A percentile compares a stretch with the other conserved stretches of the same genome.
phyloP scores from a whole-genome alignment of 2,113 vertebrate genomes.

The Clarias batrachus region DNA sequence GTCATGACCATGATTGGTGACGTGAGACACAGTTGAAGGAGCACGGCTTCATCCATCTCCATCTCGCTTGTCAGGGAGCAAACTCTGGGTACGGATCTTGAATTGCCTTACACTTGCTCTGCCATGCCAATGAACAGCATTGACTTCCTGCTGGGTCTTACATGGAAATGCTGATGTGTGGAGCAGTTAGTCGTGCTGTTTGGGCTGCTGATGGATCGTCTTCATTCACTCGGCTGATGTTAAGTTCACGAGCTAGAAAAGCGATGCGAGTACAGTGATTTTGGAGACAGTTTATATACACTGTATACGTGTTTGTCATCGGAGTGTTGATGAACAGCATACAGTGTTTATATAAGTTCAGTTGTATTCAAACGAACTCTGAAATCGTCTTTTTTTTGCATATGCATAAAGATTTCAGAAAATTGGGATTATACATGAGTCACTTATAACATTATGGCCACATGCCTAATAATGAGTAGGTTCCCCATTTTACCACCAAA shows the following conservation, averaged over 20 bases:
- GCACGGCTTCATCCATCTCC: slow-evolving; percentile 32
- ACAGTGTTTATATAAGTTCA: too few species aligned
- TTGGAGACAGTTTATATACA: not conserved
- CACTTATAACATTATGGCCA: too few species aligned
- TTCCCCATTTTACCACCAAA: too few species aligned
- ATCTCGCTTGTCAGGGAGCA: slow-evolving; percentile 7
- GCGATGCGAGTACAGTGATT: not conserved
- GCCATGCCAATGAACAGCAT: slow-evolving; percentile 19
- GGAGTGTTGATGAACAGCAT: not conserved
- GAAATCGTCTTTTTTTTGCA: too few species aligned
- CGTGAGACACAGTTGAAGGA: slow-evolving; percentile 10
- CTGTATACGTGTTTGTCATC: not conserved
- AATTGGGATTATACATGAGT: too few species aligned
- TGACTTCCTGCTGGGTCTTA: slow-evolving; percentile 17
- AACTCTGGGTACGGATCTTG: not conserved
- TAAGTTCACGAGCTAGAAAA: slow-evolving; percentile 31
- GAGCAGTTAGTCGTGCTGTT: slow-evolving; percentile 26
- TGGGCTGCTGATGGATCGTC: slow-evolving; percentile 46
- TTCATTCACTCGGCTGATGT: slow-evolving; percentile 41
- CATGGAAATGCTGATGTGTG: slow-evolving; percentile 42
- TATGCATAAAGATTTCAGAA: too few species aligned
- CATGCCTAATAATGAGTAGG: too few species aligned
- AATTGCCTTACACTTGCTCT: not conserved
- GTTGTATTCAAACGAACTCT: too few species aligned
- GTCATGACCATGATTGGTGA: slow-evolving; percentile 8